Evolutionary conservation across 1,140 invertebrate species (phyloP).

Genomic region (Diorhabda carinulata): DNA sequence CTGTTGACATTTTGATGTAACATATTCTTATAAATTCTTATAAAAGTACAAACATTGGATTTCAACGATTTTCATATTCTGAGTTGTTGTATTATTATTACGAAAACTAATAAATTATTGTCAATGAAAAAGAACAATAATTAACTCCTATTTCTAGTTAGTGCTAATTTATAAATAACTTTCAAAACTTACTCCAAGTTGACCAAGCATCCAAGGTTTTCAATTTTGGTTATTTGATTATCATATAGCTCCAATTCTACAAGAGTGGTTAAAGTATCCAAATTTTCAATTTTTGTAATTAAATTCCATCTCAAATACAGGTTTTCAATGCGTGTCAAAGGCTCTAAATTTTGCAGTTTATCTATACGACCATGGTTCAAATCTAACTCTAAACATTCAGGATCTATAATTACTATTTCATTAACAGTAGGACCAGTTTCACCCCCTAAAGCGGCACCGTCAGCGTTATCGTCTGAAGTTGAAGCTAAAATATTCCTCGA

Average conservation of each 20-base stretch:
- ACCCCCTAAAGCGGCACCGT: not conserved
- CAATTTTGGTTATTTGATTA: slow-evolving; percentile 89
- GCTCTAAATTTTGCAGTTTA: slow-evolving; percentile 79
- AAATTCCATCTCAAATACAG: slow-evolving; percentile 91
- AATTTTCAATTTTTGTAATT: slow-evolving; percentile 90
- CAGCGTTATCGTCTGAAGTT: not conserved
- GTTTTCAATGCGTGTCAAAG: slow-evolving; percentile 67
- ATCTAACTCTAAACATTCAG: slow-evolving; percentile 63
- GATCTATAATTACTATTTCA: slow-evolving; percentile 45
- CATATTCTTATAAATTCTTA: too few species aligned
- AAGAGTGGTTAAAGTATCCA: slow-evolving; percentile 68
- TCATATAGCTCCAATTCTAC: slow-evolving; percentile 93
- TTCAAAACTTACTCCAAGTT: slow-evolving; percentile 77
- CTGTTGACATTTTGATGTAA: too few species aligned
- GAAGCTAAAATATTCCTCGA: not conserved
- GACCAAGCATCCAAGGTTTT: slow-evolving; percentile 79
- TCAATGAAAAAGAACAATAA: too few species aligned
- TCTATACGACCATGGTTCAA: slow-evolving; percentile 83
- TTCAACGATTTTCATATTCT: too few species aligned
- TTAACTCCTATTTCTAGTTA: too few species aligned
- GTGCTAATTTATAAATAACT: not conserved
- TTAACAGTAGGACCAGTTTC: slow-evolving; percentile 36
- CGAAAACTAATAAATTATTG: too few species aligned
- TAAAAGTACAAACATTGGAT: too few species aligned
- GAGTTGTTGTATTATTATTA: too few species aligned